These are phyloP conservation scores for Ichneumoninae sp. DNA, from an alignment of 2,888 invertebrate species.

Conservation along the genomic window DNA sequence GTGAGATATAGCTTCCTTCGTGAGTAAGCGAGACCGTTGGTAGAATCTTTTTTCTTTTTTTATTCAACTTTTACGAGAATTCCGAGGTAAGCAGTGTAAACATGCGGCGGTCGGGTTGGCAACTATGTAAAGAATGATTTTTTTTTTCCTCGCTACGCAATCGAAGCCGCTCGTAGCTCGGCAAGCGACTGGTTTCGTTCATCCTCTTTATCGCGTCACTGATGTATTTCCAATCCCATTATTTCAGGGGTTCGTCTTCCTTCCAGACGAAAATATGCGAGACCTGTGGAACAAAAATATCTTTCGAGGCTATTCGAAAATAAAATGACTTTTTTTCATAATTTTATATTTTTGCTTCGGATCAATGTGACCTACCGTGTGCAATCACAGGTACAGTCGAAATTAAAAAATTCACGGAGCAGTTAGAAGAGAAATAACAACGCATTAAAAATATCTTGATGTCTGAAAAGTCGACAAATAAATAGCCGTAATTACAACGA, in stretches of 20 bases:
- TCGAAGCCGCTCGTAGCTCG: neutral
- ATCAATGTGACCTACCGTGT: too few relatives aligned
- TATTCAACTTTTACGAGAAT: neutral
- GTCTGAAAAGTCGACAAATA: neutral
- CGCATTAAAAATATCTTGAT: neutral
- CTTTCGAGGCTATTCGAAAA: slow-evolving; percentile 40
- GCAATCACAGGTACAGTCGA: too few relatives aligned
- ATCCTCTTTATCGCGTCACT: neutral
- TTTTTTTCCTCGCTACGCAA: neutral
- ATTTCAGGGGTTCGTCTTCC: slow-evolving; percentile 21
- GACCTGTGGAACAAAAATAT: slow-evolving; percentile 43
- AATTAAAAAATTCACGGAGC: too few relatives aligned
- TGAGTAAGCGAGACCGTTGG: neutral
- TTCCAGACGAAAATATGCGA: slow-evolving; percentile 29
- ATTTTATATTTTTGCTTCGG: too few relatives aligned
- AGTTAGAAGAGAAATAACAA: too few relatives aligned
- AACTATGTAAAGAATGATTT: neutral
- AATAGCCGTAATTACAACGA: neutral
- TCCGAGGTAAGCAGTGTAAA: neutral
- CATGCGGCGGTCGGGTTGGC: neutral
- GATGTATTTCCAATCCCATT: slow-evolving; percentile 27
- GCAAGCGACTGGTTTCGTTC: neutral
- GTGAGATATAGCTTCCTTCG: neutral
- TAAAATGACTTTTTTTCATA: slow-evolving; percentile 3
- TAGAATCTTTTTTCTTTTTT: neutral